Evolutionary conservation across 2,797 vertebrate species (phyloP).

Genomic region (Monodelphis domestica): DNA sequence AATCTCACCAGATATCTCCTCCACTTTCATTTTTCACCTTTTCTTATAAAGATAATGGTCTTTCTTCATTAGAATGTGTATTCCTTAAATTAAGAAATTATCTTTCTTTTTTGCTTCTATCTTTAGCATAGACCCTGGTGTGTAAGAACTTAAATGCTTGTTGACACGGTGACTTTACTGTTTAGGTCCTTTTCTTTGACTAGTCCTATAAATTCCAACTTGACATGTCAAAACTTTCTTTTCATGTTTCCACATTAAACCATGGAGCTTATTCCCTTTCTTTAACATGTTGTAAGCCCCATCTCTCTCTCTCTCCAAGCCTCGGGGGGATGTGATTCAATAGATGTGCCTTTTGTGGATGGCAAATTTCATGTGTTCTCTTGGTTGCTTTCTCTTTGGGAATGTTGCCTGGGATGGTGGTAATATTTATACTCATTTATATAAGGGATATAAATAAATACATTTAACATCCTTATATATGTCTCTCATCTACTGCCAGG

Average conservation of each 20-base stretch:
- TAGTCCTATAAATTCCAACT: neutral
- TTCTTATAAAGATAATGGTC: no score
- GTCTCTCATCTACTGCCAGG: neutral
- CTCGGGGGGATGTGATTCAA: neutral
- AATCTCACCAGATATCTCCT: no score
- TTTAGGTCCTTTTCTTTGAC: neutral
- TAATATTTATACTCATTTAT: neutral
- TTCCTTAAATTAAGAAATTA: no score
- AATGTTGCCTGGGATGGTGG: neutral
- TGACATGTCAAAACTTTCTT: neutral
- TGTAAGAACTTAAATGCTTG: no score
- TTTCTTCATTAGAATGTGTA: no score
- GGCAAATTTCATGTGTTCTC: neutral
- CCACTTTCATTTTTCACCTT: no score
- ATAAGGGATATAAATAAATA: neutral
- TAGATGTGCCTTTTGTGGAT: neutral
- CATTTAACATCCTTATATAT: neutral
- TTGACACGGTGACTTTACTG: neutral
- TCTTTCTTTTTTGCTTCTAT: no score
- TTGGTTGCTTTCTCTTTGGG: neutral
- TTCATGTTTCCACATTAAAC: neutral
- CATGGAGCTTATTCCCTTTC: neutral
- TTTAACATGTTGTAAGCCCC: neutral
- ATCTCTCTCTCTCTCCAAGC: neutral
- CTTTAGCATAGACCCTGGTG: no score